phyloP scores from a whole-genome alignment of 2,888 invertebrate species.

The Octonoba sinensis region DNA sequence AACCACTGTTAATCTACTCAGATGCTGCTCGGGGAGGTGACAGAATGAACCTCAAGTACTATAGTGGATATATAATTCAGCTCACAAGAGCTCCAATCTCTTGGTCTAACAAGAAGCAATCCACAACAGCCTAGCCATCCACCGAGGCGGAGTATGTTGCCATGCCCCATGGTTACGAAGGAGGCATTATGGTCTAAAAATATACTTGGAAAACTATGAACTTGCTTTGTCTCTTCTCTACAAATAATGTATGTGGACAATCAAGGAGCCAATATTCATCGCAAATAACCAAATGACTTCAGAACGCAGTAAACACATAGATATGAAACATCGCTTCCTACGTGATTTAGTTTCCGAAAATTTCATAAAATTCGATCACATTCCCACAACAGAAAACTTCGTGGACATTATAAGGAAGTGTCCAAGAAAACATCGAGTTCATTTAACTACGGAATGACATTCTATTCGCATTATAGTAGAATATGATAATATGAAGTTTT shows the following conservation, averaged over 20 bases:
- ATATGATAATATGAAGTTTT: too few relatives aligned
- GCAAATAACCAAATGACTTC: not conserved
- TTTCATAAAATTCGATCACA: not conserved
- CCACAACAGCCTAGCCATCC: conserved; percentile 39
- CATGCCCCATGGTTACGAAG: too few relatives aligned
- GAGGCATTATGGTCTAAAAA: too few relatives aligned
- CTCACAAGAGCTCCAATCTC: conserved; percentile 28
- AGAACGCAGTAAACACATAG: not conserved
- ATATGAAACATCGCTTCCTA: not conserved
- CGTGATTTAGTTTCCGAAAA: not conserved
- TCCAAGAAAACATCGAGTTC: not conserved
- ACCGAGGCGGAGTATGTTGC: conserved; percentile 53
- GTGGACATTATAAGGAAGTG: not conserved
- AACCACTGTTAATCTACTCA: conserved; percentile 65
- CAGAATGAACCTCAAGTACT: conserved; percentile 68
- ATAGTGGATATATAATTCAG: conserved; percentile 53
- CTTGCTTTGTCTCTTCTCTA: too few relatives aligned
- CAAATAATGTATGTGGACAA: not conserved
- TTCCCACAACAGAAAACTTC: not conserved
- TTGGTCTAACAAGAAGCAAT: conserved; percentile 46
- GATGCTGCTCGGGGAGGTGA: conserved; percentile 69
- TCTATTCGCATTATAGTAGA: too few relatives aligned
- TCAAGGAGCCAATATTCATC: not conserved
- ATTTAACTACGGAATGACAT: too few relatives aligned
- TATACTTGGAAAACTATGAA: too few relatives aligned